Evolutionary conservation across 2,797 vertebrate genomes (phyloP).

Genomic region (Sebastes itinus): DNA sequence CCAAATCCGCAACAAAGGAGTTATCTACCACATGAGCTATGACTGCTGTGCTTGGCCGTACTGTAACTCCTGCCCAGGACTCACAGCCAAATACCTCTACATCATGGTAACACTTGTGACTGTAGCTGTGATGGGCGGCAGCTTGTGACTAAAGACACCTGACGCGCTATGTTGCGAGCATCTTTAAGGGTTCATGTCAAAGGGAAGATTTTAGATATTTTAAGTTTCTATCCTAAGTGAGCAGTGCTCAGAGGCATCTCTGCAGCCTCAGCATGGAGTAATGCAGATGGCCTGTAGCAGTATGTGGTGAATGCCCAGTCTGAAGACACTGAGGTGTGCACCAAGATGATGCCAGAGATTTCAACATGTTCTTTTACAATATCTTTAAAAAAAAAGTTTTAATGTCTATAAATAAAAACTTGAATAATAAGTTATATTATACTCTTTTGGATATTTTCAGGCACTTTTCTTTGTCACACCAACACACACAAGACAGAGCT

Average conservation of each 20-base stretch:
- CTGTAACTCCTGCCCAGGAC: slow-evolving; percentile 67
- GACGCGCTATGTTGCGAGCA: neutral
- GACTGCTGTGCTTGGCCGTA: slow-evolving; percentile 69
- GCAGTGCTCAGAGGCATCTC: neutral
- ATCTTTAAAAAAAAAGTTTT: neutral
- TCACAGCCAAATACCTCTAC: neutral
- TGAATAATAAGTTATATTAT: neutral
- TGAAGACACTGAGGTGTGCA: slow-evolving; percentile 44
- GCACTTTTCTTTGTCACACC: neutral
- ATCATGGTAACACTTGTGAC: slow-evolving; percentile 23
- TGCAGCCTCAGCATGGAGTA: slow-evolving; percentile 31
- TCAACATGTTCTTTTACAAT: neutral
- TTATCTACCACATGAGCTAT: slow-evolving; percentile 58
- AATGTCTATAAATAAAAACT: slow-evolving; percentile 42
- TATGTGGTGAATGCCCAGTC: slow-evolving; percentile 22
- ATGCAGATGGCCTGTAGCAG: slow-evolving; percentile 25
- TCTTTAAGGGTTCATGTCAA: neutral
- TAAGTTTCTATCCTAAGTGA: neutral
- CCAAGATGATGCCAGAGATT: neutral
- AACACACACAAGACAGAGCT: neutral
- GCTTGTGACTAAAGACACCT: slow-evolving; percentile 14
- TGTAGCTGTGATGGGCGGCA: neutral
- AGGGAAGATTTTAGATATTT: neutral
- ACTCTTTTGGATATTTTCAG: neutral
- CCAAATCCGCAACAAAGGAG: slow-evolving; percentile 43